Evolutionary conservation across 2,888 invertebrate species (phyloP).

Genomic region (Leucania comma): DNA sequence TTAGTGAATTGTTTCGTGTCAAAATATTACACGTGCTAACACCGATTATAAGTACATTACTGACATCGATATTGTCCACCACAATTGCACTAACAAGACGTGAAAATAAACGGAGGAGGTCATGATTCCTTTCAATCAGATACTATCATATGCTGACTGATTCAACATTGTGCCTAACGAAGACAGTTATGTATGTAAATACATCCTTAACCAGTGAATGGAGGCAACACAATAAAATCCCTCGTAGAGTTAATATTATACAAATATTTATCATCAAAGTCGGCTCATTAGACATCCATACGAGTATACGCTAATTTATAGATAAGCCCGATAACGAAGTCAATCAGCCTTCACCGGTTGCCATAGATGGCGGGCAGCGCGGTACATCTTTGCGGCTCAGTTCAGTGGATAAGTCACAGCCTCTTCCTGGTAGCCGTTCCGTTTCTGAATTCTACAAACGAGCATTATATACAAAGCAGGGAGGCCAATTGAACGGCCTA

Average conservation of each 20-base stretch:
- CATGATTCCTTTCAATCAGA: constrained; percentile 75
- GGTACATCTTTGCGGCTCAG: constrained; percentile 81
- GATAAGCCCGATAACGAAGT: constrained; percentile 80
- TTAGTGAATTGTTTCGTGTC: constrained; percentile 7
- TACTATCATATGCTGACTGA: constrained; percentile 69
- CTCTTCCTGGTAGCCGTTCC: constrained; percentile 84
- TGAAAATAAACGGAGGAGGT: constrained; percentile 75
- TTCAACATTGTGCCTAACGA: constrained; percentile 71
- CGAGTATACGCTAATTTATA: constrained; percentile 73
- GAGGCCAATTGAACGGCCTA: constrained; percentile 84
- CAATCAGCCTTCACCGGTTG: constrained; percentile 80
- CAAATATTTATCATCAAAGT: constrained; percentile 64
- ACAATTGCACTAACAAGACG: constrained; percentile 82
- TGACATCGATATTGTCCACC: constrained; percentile 67
- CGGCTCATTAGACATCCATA: constrained; percentile 70
- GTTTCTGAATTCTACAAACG: constrained; percentile 87
- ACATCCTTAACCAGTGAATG: constrained; percentile 58
- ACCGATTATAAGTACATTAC: constrained; percentile 37
- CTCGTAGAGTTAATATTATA: constrained; percentile 54
- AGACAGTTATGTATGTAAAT: constrained; percentile 66
- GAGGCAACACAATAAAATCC: constrained; percentile 57
- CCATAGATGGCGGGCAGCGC: constrained; percentile 76
- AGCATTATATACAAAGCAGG: constrained; percentile 89
- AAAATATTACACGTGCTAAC: constrained; percentile 28
- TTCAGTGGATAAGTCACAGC: constrained; percentile 84